Evolutionary conservation across 2,113 vertebrate species (phyloP).

Genomic region (Thinocorus orbignyianus): DNA sequence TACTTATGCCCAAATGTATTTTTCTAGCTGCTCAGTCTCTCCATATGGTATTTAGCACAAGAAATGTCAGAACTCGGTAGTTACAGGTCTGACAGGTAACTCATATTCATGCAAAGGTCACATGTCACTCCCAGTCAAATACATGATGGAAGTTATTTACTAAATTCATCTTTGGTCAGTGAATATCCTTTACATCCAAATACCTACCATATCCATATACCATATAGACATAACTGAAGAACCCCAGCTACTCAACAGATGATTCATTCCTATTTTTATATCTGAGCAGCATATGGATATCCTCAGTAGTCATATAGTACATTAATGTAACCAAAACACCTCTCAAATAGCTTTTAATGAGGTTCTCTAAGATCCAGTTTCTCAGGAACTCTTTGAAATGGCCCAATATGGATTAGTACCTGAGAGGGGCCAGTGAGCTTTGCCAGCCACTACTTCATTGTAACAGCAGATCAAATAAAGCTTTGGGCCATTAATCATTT

Average conservation of each 20-base stretch:
- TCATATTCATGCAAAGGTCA: background rate
- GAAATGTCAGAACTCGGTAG: background rate
- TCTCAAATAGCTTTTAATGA: slow-evolving; percentile 15
- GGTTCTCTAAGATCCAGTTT: background rate
- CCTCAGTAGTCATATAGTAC: background rate
- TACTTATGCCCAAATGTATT: background rate
- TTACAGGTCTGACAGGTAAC: background rate
- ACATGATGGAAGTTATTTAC: background rate
- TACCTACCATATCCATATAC: background rate
- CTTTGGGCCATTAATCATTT: slow-evolving; percentile 40
- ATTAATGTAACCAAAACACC: background rate
- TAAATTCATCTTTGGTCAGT: background rate
- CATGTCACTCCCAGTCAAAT: background rate
- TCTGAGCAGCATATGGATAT: background rate
- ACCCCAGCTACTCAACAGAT: background rate
- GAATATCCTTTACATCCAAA: background rate
- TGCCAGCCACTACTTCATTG: slow-evolving; percentile 2
- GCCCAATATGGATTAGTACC: background rate
- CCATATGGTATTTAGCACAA: background rate
- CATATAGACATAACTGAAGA: background rate
- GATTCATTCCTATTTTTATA: background rate
- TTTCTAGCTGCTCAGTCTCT: background rate
- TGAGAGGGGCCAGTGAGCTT: background rate
- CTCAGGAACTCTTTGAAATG: background rate
- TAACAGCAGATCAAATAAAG: slow-evolving; percentile 3